These are phyloP conservation scores for Rhabdornis inornatus DNA, from an alignment of 2,113 vertebrate species.

Conservation along the genomic window DNA sequence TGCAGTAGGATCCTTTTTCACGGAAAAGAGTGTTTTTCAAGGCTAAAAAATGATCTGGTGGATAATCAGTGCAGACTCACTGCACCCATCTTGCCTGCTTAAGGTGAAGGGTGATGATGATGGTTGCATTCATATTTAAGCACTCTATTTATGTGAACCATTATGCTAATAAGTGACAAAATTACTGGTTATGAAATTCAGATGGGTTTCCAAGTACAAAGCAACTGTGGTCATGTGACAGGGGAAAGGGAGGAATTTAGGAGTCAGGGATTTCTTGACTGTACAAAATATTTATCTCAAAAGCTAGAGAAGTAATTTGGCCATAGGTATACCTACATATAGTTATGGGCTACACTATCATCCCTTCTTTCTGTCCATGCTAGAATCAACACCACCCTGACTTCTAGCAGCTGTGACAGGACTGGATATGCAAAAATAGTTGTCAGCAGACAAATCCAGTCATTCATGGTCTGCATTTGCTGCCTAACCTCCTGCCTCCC, in stretches of 20 bases:
- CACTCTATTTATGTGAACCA: background rate
- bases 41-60: background rate
- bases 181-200: background rate
- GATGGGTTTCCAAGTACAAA: background rate
- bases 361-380: background rate
- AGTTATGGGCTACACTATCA: background rate
- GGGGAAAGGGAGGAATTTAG: background rate
- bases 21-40: background rate
- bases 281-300: background rate
- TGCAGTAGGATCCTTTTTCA: background rate
- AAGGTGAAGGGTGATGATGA: background rate
- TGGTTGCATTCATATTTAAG: background rate
- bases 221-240: background rate
- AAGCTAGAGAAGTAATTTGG: background rate
- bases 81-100: background rate
- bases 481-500: background rate
- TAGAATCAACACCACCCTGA: rapidly evolving
- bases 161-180: background rate
- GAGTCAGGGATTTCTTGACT: background rate
- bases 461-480: background rate
- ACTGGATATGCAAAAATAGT: background rate
- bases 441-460: background rate
- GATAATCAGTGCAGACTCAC: background rate
- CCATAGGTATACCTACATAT: background rate
- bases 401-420: background rate